Percentiles rank a stretch among this genome's conserved stretches.
phyloP scores from a whole-genome alignment of 2,797 vertebrate genomes.

The Pangasius krempfi region DNA sequence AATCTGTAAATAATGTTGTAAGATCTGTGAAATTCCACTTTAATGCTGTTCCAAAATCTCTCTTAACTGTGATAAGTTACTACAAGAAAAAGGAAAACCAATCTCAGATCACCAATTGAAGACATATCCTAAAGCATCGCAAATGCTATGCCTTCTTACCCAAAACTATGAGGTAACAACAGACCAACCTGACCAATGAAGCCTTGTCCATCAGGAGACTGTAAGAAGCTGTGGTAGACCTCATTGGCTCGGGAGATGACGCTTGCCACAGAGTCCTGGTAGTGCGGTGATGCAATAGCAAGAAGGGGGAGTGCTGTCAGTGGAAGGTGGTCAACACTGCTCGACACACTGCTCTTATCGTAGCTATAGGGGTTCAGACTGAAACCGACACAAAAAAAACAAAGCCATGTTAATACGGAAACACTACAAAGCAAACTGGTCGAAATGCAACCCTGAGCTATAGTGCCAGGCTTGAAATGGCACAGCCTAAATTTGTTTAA shows the following conservation, averaged over 20 bases:
- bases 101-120: background rate
- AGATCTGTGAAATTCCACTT: background rate
- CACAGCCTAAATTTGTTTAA: background rate
- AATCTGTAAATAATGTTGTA: background rate
- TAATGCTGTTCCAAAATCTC: background rate
- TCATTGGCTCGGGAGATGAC: slow-evolving; percentile 92
- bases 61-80: background rate
- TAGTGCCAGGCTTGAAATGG: background rate
- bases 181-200: slow-evolving; percentile 89
- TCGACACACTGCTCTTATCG: slow-evolving; percentile 90
- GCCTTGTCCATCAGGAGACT: slow-evolving; percentile 89
- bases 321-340: slow-evolving; percentile 93
- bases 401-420: background rate
- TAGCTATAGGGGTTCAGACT: slow-evolving; percentile 96
- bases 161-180: background rate
- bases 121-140: background rate
- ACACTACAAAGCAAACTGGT: background rate
- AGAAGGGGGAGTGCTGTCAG: slow-evolving; percentile 93
- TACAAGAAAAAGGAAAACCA: background rate
- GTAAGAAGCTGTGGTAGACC: slow-evolving; percentile 91
- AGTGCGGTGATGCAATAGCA: slow-evolving; percentile 92
- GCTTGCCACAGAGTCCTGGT: slow-evolving; percentile 90
- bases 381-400: slow-evolving; percentile 30
- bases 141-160: background rate
- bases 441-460: background rate